Conservation (phyloP, 2,113 vertebrate species). For the Sinocyclocheilus grahami region DNA sequence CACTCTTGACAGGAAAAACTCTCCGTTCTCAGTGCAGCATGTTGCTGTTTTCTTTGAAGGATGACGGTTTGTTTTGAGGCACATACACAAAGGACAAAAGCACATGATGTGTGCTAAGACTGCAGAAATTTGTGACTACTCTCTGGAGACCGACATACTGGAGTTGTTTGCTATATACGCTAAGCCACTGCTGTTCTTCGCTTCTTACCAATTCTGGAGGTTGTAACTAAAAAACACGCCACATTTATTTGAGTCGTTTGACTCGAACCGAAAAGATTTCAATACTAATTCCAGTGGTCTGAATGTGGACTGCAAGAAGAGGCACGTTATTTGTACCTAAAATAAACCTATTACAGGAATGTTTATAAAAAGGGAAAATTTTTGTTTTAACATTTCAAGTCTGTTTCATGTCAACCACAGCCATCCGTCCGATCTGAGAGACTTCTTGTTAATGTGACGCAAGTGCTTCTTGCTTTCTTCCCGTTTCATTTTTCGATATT, state of each 20-base stretch:
- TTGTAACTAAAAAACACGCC: not conserved
- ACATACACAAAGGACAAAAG: not conserved
- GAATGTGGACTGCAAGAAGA: slow-evolving; percentile 13
- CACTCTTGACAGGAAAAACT: slow-evolving; percentile 6
- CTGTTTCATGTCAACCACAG: slow-evolving; percentile 16
- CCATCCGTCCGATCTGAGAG: slow-evolving; percentile 24
- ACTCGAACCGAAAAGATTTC: slow-evolving; percentile 1
- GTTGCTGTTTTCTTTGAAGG: slow-evolving; percentile 9
- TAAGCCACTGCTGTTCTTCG: slow-evolving; percentile 16
- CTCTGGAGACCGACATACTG: slow-evolving; percentile 37
- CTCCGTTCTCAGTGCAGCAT: not conserved
- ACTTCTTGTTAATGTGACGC: not conserved
- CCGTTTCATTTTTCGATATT: slow-evolving; percentile 6
- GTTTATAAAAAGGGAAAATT: slow-evolving; percentile 36
- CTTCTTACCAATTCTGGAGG: slow-evolving; percentile 36
- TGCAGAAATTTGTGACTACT: slow-evolving; percentile 15
- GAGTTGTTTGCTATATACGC: slow-evolving; percentile 28
- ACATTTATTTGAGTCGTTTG: slow-evolving; percentile 6
- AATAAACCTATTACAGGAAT: slow-evolving; percentile 52
- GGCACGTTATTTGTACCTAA: slow-evolving; percentile 47
- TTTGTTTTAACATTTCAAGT: slow-evolving; percentile 24
- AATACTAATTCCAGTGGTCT: not conserved
- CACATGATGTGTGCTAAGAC: slow-evolving; percentile 18
- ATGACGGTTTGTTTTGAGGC: slow-evolving; percentile 20
- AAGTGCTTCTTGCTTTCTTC: not conserved